Conservation (phyloP, 2,888 invertebrate species). For the Smittia aterrima region DNA sequence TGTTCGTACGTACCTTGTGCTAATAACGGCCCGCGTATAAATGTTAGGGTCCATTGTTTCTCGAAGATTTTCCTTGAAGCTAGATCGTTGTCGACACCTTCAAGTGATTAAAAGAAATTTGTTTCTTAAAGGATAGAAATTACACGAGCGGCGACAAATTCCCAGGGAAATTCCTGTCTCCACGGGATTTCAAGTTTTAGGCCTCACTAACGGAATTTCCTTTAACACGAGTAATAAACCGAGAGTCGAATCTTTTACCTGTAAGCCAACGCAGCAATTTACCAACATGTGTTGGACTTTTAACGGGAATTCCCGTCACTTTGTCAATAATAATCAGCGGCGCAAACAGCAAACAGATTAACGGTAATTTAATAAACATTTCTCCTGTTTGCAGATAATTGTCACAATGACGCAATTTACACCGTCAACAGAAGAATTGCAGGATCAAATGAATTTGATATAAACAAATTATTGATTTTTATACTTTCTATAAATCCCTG, state of each 20-base stretch:
- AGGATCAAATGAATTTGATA: background rate
- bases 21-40: background rate
- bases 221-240: background rate
- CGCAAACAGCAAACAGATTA: background rate
- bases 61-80: too few relatives aligned
- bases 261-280: background rate
- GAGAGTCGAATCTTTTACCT: conserved; percentile 4
- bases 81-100: too few relatives aligned
- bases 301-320: background rate
- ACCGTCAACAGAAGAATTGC: background rate
- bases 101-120: too few relatives aligned
- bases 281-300: background rate
- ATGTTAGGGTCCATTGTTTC: background rate
- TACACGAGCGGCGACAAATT: too few relatives aligned
- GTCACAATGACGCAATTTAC: background rate
- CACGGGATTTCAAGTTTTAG: too few relatives aligned
- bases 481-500: background rate
- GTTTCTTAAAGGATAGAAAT: too few relatives aligned
- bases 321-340: background rate
- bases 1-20: background rate
- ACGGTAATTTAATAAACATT: background rate
- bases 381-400: background rate
- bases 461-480: conserved; percentile 6
- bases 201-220: background rate
- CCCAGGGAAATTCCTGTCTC: too few relatives aligned